Conservation (phyloP, 1,140 invertebrate species). For the Paracyclopina nana region DNA sequence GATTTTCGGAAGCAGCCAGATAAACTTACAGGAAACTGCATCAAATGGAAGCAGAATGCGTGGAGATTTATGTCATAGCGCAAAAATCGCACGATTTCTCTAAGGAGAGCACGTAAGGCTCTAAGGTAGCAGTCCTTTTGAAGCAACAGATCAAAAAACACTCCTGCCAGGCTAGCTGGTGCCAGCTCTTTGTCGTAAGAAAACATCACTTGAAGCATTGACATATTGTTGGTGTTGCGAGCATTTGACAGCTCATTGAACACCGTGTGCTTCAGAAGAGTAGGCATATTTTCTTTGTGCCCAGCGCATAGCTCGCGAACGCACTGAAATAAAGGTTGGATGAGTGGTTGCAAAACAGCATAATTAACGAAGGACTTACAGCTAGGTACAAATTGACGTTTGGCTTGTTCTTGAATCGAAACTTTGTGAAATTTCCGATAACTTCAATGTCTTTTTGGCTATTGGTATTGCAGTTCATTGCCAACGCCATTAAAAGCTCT, state of each 20-base stretch:
- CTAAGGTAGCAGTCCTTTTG: constrained; percentile 24
- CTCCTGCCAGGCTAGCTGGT: constrained; percentile 18
- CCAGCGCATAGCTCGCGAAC: constrained; percentile 49
- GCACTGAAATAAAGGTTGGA: constrained; percentile 13
- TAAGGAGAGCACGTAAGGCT: constrained; percentile 52
- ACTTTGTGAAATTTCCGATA: constrained; percentile 66
- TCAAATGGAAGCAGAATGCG: constrained; percentile 43
- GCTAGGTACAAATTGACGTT: constrained; percentile 70
- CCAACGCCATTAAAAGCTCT: constrained; percentile 77
- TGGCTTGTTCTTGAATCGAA: constrained; percentile 78
- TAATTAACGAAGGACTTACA: constrained; percentile 38
- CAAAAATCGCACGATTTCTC: constrained; percentile 72
- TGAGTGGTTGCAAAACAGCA: neutral
- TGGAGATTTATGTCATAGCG: constrained; percentile 52
- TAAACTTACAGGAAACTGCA: too few species aligned
- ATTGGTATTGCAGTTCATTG: constrained; percentile 61
- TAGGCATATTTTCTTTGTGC: constrained; percentile 57
- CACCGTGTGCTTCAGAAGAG: constrained; percentile 74
- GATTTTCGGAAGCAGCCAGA: too few species aligned
- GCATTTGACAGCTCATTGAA: constrained; percentile 76
- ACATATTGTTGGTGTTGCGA: constrained; percentile 83
- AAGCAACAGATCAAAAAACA: constrained; percentile 15
- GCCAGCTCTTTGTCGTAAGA: constrained; percentile 31
- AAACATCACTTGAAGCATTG: constrained; percentile 62
- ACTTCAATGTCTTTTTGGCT: constrained; percentile 67